phyloP scores from a whole-genome alignment of 2,888 invertebrate genomes.

The Nemotelus nigrinus region DNA sequence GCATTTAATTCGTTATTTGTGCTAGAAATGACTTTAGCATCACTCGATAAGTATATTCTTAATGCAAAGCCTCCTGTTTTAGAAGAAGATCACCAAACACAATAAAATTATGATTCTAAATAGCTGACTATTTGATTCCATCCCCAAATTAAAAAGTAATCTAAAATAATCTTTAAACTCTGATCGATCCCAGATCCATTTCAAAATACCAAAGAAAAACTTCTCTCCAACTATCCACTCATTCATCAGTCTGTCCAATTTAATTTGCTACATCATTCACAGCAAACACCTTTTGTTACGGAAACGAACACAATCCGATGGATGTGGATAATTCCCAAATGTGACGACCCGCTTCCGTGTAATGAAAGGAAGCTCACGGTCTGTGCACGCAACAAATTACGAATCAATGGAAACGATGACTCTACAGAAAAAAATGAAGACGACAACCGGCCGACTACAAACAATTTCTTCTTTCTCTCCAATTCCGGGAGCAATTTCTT shows the following conservation, averaged over 20 bases:
- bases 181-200: conserved; percentile 14
- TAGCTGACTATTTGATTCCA: too few species aligned
- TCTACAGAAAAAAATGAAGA: conserved; percentile 24
- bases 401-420: conserved; percentile 40
- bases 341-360: conserved; percentile 26
- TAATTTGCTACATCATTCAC: conserved; percentile 38
- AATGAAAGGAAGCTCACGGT: conserved; percentile 19
- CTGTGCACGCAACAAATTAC: conserved; percentile 35
- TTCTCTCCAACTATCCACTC: not conserved
- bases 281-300: conserved; percentile 20
- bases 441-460: conserved; percentile 22
- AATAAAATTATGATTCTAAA: too few species aligned
- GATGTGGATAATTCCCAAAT: conserved; percentile 21
- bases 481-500: conserved; percentile 12
- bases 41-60: too few species aligned
- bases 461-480: conserved; percentile 22
- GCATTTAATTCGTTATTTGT: too few species aligned
- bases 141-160: too few species aligned
- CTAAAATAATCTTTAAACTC: not conserved
- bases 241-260: conserved; percentile 10
- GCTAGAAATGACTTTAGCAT: too few species aligned
- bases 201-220: not conserved
- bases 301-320: conserved; percentile 7
- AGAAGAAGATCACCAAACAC: too few species aligned
- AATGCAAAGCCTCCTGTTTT: too few species aligned